phyloP scores from a whole-genome alignment of 2,888 invertebrate genomes.

The Leistus spinibarbis region DNA sequence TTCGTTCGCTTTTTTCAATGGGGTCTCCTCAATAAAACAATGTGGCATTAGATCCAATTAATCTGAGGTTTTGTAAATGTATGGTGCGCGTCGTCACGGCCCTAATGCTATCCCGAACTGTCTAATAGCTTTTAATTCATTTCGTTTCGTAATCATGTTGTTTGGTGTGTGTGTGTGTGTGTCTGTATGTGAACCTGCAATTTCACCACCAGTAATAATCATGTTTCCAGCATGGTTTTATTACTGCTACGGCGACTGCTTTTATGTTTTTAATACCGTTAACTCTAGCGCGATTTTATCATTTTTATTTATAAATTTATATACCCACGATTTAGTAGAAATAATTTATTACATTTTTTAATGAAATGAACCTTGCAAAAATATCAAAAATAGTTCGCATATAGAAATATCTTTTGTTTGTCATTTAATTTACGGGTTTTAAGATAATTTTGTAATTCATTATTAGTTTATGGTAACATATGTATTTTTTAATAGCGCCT shows the following conservation, averaged over 20 bases:
- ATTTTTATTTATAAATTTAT: background rate
- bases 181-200: conserved; percentile 42
- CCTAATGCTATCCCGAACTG: conserved; percentile 30
- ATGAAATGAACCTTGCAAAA: background rate
- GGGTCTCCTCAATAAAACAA: conserved; percentile 43
- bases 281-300: background rate
- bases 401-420: too few species aligned
- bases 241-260: conserved; percentile 25
- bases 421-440: too few species aligned
- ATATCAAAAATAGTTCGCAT: background rate
- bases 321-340: conserved; percentile 1
- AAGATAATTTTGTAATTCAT: too few species aligned
- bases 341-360: conserved; percentile 41
- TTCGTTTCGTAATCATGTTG: conserved; percentile 44
- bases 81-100: conserved; percentile 30
- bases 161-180: conserved; percentile 38
- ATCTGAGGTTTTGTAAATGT: conserved; percentile 26
- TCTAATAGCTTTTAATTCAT: conserved; percentile 43
- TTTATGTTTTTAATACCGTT: conserved; percentile 9
- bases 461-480: background rate
- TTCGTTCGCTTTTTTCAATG: background rate
- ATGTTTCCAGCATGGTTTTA: conserved; percentile 38
- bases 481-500: conserved; percentile 73
- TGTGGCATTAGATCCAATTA: conserved; percentile 43
- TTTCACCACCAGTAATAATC: conserved; percentile 42